These are phyloP conservation scores for Bubo scandiacus DNA, from an alignment of 2,113 vertebrate species.

Conservation along the genomic window DNA sequence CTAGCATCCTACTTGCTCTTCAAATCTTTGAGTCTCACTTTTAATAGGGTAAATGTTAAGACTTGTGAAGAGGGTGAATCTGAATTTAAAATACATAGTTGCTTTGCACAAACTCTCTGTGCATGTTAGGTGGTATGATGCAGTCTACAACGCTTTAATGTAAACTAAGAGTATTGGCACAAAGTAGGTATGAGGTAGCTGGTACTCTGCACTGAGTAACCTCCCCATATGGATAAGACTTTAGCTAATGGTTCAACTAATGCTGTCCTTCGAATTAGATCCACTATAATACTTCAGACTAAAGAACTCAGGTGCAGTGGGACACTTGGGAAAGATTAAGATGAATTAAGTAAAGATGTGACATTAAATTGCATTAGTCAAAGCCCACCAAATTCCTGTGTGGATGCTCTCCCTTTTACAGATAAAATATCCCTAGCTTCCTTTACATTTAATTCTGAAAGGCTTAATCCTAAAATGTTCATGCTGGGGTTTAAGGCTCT, in stretches of 20 bases:
- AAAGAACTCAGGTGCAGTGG: not conserved
- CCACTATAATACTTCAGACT: not conserved
- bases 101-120: not conserved
- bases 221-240: not conserved
- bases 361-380: slow-evolving; percentile 35
- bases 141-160: not conserved
- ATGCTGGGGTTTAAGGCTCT: not conserved
- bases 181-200: not conserved
- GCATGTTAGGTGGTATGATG: not conserved
- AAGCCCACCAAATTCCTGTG: slow-evolving; percentile 30
- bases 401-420: not conserved
- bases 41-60: not conserved
- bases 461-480: slow-evolving; percentile 20
- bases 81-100: not conserved
- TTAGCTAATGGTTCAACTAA: not conserved
- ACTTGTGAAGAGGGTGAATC: not conserved
- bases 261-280: not conserved
- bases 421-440: slow-evolving; percentile 8
- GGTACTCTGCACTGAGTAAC: not conserved
- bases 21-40: not conserved
- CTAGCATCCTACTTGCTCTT: not conserved
- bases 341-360: slow-evolving; percentile 39
- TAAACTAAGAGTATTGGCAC: not conserved
- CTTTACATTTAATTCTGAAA: slow-evolving; percentile 8
- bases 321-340: slow-evolving; percentile 32